Evolutionary conservation across 1,140 invertebrate genomes (phyloP).

Genomic region (Linepithema humile): DNA sequence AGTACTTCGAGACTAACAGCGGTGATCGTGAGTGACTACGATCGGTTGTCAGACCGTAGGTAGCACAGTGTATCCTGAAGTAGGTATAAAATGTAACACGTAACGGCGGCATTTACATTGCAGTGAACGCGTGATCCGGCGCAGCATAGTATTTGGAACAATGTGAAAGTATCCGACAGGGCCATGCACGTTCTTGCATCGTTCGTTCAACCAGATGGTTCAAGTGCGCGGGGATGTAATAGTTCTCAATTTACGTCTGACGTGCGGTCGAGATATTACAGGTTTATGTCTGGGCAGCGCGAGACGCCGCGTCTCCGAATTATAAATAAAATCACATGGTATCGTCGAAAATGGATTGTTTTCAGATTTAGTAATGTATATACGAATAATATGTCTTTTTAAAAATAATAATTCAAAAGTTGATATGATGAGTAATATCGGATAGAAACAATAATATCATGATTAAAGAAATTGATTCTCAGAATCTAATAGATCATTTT

Average conservation of each 20-base stretch:
- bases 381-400: too few species aligned
- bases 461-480: neutral
- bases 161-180: constrained; percentile 48
- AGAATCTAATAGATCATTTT: neutral
- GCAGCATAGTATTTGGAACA: constrained; percentile 45
- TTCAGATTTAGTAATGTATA: too few species aligned
- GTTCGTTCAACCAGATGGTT: neutral
- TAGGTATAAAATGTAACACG: neutral
- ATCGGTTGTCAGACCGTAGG: neutral
- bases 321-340: too few species aligned
- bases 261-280: neutral
- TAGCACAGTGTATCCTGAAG: neutral
- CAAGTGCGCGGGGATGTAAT: neutral
- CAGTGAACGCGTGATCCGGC: too few species aligned
- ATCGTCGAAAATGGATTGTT: neutral
- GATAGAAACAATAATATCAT: neutral
- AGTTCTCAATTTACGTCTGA: neutral
- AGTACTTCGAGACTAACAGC: constrained; percentile 39
- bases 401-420: too few species aligned
- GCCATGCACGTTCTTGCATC: neutral
- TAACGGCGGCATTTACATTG: neutral
- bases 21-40: neutral
- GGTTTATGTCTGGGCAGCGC: neutral
- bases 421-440: too few species aligned
- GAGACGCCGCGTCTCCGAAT: neutral